Conservation (phyloP, 2,113 vertebrate genomes). For the Nanorana parkeri region DNA sequence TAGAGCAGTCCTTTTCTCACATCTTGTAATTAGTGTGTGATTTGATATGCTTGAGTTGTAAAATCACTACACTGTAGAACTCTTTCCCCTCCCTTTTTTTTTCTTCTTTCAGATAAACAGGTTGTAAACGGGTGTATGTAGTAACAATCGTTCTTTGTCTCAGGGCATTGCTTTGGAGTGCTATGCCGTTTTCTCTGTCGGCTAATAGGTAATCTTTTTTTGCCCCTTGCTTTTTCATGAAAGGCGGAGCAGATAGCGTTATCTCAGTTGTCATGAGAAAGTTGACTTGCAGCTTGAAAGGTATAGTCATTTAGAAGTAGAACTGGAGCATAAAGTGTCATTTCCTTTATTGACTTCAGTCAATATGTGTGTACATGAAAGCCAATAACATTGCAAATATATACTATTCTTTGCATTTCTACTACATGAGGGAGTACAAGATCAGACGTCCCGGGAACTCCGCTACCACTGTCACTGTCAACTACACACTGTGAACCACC, state of each 20-base stretch:
- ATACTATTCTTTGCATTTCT: no score
- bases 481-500: no score
- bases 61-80: constrained; percentile 5
- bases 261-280: constrained; percentile 30
- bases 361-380: not conserved
- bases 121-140: constrained; percentile 15
- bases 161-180: not conserved
- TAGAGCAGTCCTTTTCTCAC: not conserved
- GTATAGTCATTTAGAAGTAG: not conserved
- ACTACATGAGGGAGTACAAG: no score
- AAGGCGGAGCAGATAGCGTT: constrained; percentile 19
- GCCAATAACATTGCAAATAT: not conserved
- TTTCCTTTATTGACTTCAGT: not conserved
- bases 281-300: constrained; percentile 5
- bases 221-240: constrained; percentile 28
- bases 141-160: constrained; percentile 23
- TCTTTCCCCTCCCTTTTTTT: not conserved
- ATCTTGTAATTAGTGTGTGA: not conserved
- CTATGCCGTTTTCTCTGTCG: constrained; percentile 4
- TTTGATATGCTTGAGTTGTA: not conserved
- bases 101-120: not conserved
- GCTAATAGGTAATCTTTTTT: constrained; percentile 43
- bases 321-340: not conserved
- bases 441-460: no score
- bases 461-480: no score